Evolutionary conservation across 2,797 vertebrate genomes (phyloP).

Genomic region (Margarornis squamiger): DNA sequence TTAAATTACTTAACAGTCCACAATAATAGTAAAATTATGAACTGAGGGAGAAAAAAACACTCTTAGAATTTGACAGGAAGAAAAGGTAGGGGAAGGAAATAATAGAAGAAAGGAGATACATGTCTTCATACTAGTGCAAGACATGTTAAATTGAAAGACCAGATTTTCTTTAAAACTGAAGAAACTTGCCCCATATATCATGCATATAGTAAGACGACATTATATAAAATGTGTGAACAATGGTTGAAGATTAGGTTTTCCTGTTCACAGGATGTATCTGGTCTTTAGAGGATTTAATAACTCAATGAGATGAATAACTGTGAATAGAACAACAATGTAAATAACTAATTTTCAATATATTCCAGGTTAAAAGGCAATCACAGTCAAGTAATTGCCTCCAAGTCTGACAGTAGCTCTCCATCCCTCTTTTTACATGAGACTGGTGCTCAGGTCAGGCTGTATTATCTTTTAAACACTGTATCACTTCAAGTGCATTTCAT

Average conservation of each 20-base stretch:
- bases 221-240: neutral
- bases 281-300: neutral
- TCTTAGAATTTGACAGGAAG: neutral
- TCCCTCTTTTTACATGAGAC: neutral
- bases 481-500: neutral
- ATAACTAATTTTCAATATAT: neutral
- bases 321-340: neutral
- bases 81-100: neutral
- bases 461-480: neutral
- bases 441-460: neutral
- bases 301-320: neutral
- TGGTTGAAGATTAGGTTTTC: neutral
- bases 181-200: accelerated
- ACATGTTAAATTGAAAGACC: neutral
- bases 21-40: neutral
- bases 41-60: neutral
- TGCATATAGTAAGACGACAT: neutral
- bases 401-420: neutral
- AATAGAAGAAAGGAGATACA: neutral
- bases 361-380: neutral
- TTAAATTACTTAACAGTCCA: neutral
- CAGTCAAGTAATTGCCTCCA: neutral
- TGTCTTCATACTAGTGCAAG: neutral
- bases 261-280: neutral
- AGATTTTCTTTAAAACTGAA: neutral